Percentiles rank a stretch among this genome's conserved stretches.
Conservation (phyloP, 2,888 invertebrate genomes). For the Diachrysia chrysitis region DNA sequence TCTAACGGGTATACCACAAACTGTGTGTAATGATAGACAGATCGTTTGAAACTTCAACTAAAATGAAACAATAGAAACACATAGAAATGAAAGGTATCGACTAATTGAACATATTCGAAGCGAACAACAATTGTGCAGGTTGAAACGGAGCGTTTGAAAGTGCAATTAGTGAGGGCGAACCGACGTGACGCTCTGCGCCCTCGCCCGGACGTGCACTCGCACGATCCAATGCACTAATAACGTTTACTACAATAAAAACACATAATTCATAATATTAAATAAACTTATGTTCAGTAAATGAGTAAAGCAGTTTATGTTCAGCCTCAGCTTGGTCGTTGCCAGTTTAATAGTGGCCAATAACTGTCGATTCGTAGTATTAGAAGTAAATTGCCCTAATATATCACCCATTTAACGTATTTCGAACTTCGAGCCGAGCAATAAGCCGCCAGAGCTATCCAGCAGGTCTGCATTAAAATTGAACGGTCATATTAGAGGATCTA, state of each 20-base stretch:
- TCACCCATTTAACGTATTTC: conserved; percentile 8
- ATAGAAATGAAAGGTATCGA: conserved; percentile 41
- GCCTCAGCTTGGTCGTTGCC: background rate
- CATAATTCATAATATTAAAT: conserved; percentile 2
- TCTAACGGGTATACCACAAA: background rate
- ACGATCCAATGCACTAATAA: conserved; percentile 21
- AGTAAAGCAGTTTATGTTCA: background rate
- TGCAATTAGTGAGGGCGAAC: conserved; percentile 49
- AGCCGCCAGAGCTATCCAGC: conserved; percentile 13
- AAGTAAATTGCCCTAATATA: conserved; percentile 6
- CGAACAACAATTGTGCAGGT: conserved; percentile 37
- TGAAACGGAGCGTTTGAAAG: conserved; percentile 44
- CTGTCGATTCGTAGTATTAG: conserved; percentile 6
- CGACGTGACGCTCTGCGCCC: background rate
- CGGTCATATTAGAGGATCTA: conserved; percentile 17
- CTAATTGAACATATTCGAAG: conserved; percentile 50
- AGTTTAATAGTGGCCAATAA: conserved; percentile 7
- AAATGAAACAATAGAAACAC: conserved; percentile 23
- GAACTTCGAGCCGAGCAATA: background rate
- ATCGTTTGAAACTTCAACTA: background rate
- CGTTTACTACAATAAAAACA: conserved; percentile 13
- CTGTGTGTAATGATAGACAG: conserved; percentile 1
- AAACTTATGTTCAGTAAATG: background rate
- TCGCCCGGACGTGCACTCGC: background rate
- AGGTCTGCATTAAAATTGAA: conserved; percentile 37